Evolutionary conservation across 2,888 invertebrate genomes (phyloP).

Genomic region (Pimpla rufipes): DNA sequence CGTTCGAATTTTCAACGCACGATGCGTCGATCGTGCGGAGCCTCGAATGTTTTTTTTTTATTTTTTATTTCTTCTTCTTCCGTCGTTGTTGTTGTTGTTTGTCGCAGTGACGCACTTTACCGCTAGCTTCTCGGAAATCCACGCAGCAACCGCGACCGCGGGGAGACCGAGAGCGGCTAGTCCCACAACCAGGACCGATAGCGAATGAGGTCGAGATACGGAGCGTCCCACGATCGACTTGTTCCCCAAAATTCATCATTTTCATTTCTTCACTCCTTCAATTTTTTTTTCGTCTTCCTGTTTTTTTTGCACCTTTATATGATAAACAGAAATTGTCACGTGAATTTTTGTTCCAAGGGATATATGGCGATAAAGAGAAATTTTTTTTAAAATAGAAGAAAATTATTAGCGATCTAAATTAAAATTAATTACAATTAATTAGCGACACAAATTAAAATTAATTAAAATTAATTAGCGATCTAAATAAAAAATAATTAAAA

Average conservation of each 20-base stretch:
- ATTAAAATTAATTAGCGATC: too few species aligned
- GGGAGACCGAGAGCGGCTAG: slow-evolving; percentile 27
- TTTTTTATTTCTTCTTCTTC: slow-evolving; percentile 13
- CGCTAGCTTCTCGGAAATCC: slow-evolving; percentile 82
- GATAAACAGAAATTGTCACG: too few species aligned
- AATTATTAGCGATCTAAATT: too few species aligned
- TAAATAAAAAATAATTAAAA: too few species aligned
- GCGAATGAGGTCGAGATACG: slow-evolving; percentile 12
- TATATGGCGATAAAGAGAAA: too few species aligned
- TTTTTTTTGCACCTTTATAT: too few species aligned
- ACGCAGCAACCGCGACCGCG: slow-evolving; percentile 65
- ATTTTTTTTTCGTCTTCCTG: too few species aligned
- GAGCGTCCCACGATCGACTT: not conserved
- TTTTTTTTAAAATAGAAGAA: too few species aligned
- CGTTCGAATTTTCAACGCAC: slow-evolving; percentile 55
- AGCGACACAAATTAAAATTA: too few species aligned
- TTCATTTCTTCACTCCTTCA: not conserved
- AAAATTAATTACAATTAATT: too few species aligned
- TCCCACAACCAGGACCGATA: slow-evolving; percentile 5
- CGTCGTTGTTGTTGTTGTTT: slow-evolving; percentile 19
- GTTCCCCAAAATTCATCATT: not conserved
- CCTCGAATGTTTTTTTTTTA: slow-evolving; percentile 14
- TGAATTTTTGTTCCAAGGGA: too few species aligned
- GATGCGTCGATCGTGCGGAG: not conserved
- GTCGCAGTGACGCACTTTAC: slow-evolving; percentile 70